These are phyloP conservation scores for Ditula angustiorana DNA, from an alignment of 2,888 invertebrate species.

Conservation along the genomic window DNA sequence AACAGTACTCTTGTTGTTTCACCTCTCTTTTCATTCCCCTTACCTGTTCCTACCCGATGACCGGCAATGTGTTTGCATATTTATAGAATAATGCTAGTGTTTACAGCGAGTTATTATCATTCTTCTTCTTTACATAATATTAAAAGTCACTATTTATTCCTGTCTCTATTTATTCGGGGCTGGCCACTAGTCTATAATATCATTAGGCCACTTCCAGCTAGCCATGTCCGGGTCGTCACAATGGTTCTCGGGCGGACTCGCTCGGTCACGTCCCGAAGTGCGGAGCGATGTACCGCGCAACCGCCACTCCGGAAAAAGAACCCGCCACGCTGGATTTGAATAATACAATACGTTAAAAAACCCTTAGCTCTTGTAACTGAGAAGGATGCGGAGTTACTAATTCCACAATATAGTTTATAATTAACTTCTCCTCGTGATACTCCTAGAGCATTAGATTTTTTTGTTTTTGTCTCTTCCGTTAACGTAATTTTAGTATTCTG, in stretches of 20 bases:
- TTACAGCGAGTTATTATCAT: too few species aligned
- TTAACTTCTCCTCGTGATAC: neutral
- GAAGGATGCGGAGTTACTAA: constrained; percentile 26
- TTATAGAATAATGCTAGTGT: too few species aligned
- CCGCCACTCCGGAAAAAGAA: constrained; percentile 80
- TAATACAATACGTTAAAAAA: constrained; percentile 71
- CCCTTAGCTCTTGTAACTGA: constrained; percentile 26
- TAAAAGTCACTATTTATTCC: too few species aligned
- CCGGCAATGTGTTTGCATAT: too few species aligned
- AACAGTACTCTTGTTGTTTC: too few species aligned
- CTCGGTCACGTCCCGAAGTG: constrained; percentile 82
- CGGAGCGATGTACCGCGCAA: constrained; percentile 81
- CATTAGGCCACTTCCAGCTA: constrained; percentile 65
- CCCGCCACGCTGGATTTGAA: constrained; percentile 75
- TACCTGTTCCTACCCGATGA: too few species aligned
- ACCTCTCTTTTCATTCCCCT: too few species aligned
- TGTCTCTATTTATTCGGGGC: too few species aligned
- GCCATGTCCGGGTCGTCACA: constrained; percentile 45
- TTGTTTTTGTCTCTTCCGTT: neutral
- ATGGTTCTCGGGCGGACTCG: constrained; percentile 59
- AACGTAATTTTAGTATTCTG: too few species aligned
- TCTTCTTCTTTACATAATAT: too few species aligned
- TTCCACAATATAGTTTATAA: constrained; percentile 17
- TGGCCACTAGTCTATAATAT: too few species aligned
- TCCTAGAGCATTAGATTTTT: neutral